Evolutionary conservation across 2,888 invertebrate genomes (phyloP).

Genomic region (Chrysomela aeneicollis): DNA sequence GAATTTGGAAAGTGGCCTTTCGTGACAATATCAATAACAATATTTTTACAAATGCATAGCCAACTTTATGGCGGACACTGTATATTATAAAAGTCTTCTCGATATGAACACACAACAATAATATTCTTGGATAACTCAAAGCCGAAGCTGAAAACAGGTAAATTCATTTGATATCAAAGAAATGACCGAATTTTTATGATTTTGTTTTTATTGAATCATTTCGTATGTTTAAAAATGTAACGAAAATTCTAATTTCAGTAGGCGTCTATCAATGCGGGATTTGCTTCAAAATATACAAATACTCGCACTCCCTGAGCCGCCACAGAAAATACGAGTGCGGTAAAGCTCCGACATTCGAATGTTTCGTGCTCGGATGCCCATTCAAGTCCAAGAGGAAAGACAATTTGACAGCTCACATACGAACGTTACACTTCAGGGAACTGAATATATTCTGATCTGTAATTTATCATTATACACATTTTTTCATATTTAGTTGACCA

Average conservation of each 20-base stretch:
- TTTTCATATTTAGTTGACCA: slow-evolving; percentile 9
- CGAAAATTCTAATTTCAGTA: slow-evolving; percentile 21
- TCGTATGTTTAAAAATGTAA: too few species aligned
- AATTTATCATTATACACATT: neutral
- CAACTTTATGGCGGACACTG: too few species aligned
- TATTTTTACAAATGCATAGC: too few species aligned
- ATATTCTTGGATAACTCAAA: too few species aligned
- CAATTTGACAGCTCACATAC: slow-evolving; percentile 50
- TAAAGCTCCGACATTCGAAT: slow-evolving; percentile 49
- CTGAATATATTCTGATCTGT: slow-evolving; percentile 37
- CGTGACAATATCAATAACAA: too few species aligned
- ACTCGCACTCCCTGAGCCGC: slow-evolving; percentile 49
- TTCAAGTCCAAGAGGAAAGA: slow-evolving; percentile 52
- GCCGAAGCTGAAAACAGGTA: too few species aligned
- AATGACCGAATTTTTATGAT: too few species aligned
- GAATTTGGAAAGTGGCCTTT: too few species aligned
- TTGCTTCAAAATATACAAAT: slow-evolving; percentile 51
- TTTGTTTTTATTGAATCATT: too few species aligned
- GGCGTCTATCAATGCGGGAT: slow-evolving; percentile 38
- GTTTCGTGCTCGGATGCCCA: slow-evolving; percentile 46
- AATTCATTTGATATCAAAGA: too few species aligned
- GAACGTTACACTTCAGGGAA: slow-evolving; percentile 45
- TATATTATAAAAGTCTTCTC: too few species aligned
- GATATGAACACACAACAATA: too few species aligned
- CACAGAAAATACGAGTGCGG: slow-evolving; percentile 53